Evolutionary conservation across 2,888 invertebrate genomes (phyloP).

Genomic region (Bellardia pandia): DNA sequence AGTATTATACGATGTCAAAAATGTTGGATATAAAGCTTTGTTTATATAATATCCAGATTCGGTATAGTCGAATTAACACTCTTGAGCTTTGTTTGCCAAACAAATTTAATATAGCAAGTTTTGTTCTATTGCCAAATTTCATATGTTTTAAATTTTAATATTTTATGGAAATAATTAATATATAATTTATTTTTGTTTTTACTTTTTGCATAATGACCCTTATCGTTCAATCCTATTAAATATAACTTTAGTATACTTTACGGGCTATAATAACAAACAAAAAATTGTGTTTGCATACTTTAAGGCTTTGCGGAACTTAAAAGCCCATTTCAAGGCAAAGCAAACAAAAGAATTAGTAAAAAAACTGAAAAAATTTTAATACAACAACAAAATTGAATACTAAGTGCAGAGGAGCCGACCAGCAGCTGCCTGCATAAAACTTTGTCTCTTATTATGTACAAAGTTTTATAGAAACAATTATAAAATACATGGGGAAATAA

Average conservation of each 20-base stretch:
- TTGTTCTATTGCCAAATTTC: too few relatives aligned
- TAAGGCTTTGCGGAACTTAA: conserved; percentile 15
- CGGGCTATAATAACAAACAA: background rate
- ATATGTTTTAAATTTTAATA: background rate
- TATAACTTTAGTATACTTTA: conserved; percentile 9
- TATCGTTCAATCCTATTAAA: conserved; percentile 7
- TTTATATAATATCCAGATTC: too few relatives aligned
- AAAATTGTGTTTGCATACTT: conserved; percentile 44
- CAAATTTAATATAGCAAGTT: too few relatives aligned
- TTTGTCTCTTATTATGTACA: conserved; percentile 71
- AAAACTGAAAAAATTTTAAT: background rate
- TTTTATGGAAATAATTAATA: background rate
- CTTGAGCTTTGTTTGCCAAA: too few relatives aligned
- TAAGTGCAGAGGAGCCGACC: conserved; percentile 71
- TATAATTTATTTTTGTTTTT: background rate
- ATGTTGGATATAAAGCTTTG: too few relatives aligned
- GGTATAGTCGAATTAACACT: too few relatives aligned
- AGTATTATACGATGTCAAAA: too few relatives aligned
- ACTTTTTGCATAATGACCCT: conserved; percentile 2
- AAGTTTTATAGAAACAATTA: conserved; percentile 67
- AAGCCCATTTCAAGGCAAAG: conserved; percentile 53
- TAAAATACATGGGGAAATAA: background rate
- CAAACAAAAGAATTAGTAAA: conserved; percentile 33
- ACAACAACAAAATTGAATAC: conserved; percentile 37
- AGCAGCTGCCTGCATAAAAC: conserved; percentile 74